Base-by-base conservation (phyloP, 1,140 invertebrate species). In the Paraescarpia echinospica region DNA sequence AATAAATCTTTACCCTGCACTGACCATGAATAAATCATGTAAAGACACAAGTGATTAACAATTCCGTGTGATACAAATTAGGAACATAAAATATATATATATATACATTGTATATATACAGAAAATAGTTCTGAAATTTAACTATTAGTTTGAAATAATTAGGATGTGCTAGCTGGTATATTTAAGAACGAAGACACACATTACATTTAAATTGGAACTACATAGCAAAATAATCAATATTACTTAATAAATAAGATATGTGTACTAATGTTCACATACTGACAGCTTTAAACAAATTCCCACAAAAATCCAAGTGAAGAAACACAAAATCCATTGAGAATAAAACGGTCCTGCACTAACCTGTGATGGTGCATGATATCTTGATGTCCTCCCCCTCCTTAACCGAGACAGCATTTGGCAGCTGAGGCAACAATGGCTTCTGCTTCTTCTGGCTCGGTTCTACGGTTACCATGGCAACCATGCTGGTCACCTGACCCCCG, bases 361-460 rank as follows among this genome's bases (percentile, higher is more conserved):
- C 90, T 22, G 33, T 34, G 34, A 90, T 41, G 35, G 33, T 90
- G 90, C 90, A 90, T 22, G 91, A 92, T 35, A 92, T 59, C 33
- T 35, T 34, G 48, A 92, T 27, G 35, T 35, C 35, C 35, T 90
- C 41, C 33, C 92, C 92, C 89, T 93, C 93, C 31, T 93, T 92
- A 22, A 92, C 92, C 33, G 92, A 92, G 93, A 93, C 77, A n/a
- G 93, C 91, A n/a, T 93, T 41, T 77, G 59, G 59, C 22, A 27
- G 12, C 1, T 77, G 59, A 77, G 59, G 59, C 59, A 77, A 77
- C 59, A 27, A 14, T 4, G 59, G 59, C 59, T 77, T 77, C 14
- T 18, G 14, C 2, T 77, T 77, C 59, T 77, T 77, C 59, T 77
- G 18, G 27, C 59, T 34, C 14, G 77, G 8, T 77, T 77, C 88